Conservation (phyloP, 1,140 invertebrate genomes). For the Drosophila eugracilis region DNA sequence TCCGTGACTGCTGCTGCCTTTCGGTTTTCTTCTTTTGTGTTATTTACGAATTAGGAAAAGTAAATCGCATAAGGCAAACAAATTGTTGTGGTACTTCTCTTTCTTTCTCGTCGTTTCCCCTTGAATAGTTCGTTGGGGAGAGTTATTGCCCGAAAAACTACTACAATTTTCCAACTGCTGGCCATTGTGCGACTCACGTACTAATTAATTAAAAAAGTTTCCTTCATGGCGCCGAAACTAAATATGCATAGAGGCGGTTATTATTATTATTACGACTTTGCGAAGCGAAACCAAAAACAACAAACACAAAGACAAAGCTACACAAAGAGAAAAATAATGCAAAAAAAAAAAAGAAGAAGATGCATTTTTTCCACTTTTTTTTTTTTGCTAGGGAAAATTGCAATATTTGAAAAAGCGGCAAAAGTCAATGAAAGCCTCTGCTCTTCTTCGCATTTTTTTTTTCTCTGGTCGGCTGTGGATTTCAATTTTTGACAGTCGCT, state of each 20-base stretch:
- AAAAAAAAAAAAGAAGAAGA: conserved; percentile 15
- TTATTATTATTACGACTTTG: conserved; percentile 38
- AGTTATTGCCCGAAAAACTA: conserved; percentile 10
- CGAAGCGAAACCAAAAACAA: neutral
- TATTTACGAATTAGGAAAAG: conserved; percentile 24
- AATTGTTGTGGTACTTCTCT: conserved; percentile 21
- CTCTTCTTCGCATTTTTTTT: neutral
- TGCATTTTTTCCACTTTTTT: conserved; percentile 23
- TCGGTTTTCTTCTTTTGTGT: neutral
- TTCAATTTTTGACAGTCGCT: conserved; percentile 52
- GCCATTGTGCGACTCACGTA: conserved; percentile 46
- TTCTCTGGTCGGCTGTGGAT: conserved; percentile 35
- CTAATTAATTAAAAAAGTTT: conserved; percentile 82
- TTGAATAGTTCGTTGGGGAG: neutral
- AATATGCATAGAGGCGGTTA: conserved; percentile 68
- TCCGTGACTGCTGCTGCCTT: conserved; percentile 4
- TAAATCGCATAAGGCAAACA: conserved; percentile 28
- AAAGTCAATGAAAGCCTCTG: conserved; percentile 36
- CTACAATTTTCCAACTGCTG: conserved; percentile 31
- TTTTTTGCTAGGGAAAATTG: conserved; percentile 5
- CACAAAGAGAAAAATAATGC: conserved; percentile 2
- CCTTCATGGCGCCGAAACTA: conserved; percentile 54
- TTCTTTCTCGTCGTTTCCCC: neutral
- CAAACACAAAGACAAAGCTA: conserved; percentile 14
- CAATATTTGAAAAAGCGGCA: conserved; percentile 32